phyloP scores from a whole-genome alignment of 2,113 vertebrate genomes.

The Pristiophorus japonicus region DNA sequence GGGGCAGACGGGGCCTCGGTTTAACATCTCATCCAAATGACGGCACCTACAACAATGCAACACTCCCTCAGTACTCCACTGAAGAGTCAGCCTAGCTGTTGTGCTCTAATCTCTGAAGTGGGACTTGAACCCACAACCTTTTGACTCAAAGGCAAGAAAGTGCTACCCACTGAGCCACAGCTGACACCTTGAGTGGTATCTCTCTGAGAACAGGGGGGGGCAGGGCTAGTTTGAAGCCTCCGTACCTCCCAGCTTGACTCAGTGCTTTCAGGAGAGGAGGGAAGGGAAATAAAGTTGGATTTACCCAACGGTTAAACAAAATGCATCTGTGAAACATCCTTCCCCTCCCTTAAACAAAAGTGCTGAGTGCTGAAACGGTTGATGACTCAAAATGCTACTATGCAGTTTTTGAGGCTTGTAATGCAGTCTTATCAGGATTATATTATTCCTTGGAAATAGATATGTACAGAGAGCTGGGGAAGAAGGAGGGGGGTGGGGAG shows the following conservation, averaged over 20 bases:
- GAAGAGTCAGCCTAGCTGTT: not conserved
- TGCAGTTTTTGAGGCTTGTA: not conserved
- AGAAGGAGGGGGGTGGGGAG: not conserved
- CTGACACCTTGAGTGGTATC: not conserved
- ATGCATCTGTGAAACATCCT: not conserved
- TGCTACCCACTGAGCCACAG: not conserved
- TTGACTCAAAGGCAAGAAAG: not conserved
- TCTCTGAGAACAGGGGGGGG: not conserved
- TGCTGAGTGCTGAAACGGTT: not conserved
- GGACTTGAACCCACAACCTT: not conserved
- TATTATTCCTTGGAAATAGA: not conserved
- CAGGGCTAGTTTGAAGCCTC: not conserved
- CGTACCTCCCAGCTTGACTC: not conserved
- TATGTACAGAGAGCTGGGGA: not conserved
- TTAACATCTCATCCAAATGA: not conserved
- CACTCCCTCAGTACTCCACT: not conserved
- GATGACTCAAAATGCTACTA: not conserved
- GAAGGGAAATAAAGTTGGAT: not conserved
- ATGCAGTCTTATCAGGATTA: not conserved
- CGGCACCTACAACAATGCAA: not conserved
- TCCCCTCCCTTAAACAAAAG: not conserved
- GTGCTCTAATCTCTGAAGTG: not conserved
- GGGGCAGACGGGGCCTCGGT: not conserved
- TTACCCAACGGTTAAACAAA: not conserved
- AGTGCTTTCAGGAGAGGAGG: not conserved